Percentiles rank a stretch among this genome's conserved stretches.
phyloP scores from a whole-genome alignment of 2,888 invertebrate species.

The Chymomyza fuscimana region DNA sequence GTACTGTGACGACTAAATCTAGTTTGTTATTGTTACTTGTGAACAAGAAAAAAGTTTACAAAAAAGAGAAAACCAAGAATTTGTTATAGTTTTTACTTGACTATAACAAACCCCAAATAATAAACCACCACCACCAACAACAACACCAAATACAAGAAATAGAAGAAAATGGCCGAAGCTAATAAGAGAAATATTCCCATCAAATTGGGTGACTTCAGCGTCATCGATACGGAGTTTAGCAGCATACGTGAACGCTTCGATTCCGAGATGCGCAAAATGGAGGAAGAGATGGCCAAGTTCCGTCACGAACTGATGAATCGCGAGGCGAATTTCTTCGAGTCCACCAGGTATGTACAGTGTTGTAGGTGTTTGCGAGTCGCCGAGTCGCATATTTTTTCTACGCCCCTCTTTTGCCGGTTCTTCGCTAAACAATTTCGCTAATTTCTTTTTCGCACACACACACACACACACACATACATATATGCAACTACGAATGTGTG shows the following conservation, averaged over 20 bases:
- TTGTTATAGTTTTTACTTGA: constrained; percentile 1
- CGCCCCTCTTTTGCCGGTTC: not conserved
- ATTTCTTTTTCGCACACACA: not conserved
- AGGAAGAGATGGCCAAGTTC: constrained; percentile 98
- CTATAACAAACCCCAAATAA: constrained; percentile 16
- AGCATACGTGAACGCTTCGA: constrained; percentile 97
- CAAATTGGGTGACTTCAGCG: constrained; percentile 95
- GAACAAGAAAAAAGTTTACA: constrained; percentile 17
- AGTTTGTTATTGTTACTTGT: constrained; percentile 16
- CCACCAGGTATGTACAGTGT: constrained; percentile 85
- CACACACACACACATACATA: not conserved
- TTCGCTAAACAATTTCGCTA: not conserved
- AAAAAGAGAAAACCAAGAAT: constrained; percentile 18
- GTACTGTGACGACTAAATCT: not conserved
- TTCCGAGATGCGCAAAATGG: constrained; percentile 98
- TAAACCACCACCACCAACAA: constrained; percentile 22
- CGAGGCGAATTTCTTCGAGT: constrained; percentile 95
- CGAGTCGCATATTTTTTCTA: no score
- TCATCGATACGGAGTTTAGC: constrained; percentile 97
- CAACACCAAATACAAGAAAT: constrained; percentile 27
- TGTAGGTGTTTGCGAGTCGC: not conserved
- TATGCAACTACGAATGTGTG: not conserved
- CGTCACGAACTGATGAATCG: constrained; percentile 95
- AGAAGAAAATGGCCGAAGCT: constrained; percentile 87
- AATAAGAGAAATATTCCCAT: constrained; percentile 95